Base-by-base conservation (phyloP, 35 echinoderm and acorn worm genomes). In the Ophioderma brevispina region DNA sequence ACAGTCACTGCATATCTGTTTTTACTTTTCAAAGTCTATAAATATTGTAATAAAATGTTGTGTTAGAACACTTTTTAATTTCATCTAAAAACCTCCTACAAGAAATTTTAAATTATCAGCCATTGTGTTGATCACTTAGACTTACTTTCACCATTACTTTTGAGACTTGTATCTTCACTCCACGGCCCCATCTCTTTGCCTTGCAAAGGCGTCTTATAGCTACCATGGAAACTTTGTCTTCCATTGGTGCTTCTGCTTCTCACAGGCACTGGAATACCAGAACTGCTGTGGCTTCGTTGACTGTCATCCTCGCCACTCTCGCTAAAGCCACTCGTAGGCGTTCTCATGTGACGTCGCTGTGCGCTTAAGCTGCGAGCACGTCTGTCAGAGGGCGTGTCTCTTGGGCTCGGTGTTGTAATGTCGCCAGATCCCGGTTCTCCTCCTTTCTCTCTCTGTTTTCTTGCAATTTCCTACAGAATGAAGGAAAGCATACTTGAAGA, bases 91-190 rank as follows among this genome's bases (percentile, higher is more conserved):
- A n/a, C n/a, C n/a, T n/a, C n/a, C n/a, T n/a, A n/a, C n/a, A n/a
- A n/a, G n/a, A n/a, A n/a, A n/a, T n/a, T n/a, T n/a, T n/a, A n/a
- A n/a, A n/a, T n/a, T n/a, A n/a, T n/a, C n/a, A n/a, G n/a, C n/a
- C n/a, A n/a, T n/a, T n/a, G n/a, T n/a, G n/a, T n/a, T n/a, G n/a
- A n/a, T n/a, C n/a, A n/a, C n/a, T n/a, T n/a, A 46, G 28, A 70
- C 59, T 70, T 70, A 70, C 59, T 70, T 8, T 70, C 59, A 70
- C 59, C 59, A 25, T 70, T 70, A 70, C 59, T 70, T 70, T 70
- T 70, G 59, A 70, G 59, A 25, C 59, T 70, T 70, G 59, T 70
- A 25, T 70, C 59, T 25, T 70, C 59, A 30, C 59, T 70, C 59
- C 59, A 70, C 10, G 59, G 59, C 6, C 59, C 59, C 59, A 70